These are phyloP conservation scores for Drosophila lacteicornis DNA, from an alignment of 1,140 invertebrate species.

Conservation along the genomic window DNA sequence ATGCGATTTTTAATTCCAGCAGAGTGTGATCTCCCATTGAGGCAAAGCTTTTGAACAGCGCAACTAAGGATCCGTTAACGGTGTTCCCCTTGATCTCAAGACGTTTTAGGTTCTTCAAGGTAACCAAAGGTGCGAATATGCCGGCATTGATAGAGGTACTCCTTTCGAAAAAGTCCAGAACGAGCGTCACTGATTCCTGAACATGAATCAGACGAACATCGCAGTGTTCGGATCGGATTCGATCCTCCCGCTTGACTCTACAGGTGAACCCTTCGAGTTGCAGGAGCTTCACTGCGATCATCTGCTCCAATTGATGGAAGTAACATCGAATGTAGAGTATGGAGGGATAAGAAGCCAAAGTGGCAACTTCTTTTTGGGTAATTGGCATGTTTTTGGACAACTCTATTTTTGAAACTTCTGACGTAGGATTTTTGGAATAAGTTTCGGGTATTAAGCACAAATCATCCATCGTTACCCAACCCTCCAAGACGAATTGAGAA, in stretches of 20 bases:
- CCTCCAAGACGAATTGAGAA: neutral
- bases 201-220: neutral
- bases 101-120: neutral
- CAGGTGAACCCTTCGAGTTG: neutral
- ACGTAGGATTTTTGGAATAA: too few species aligned
- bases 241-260: neutral
- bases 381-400: slow-evolving; percentile 2
- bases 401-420: neutral
- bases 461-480: neutral
- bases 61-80: neutral
- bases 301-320: slow-evolving; percentile 4
- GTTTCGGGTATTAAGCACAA: too few species aligned
- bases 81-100: neutral
- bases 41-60: neutral
- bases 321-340: slow-evolving; percentile 9
- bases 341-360: neutral
- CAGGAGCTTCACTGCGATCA: slow-evolving; percentile 10
- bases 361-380: neutral
- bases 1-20: neutral
- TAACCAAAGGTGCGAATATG: slow-evolving; percentile 8
- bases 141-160: neutral
- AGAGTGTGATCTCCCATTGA: neutral
- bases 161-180: neutral
- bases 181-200: neutral
- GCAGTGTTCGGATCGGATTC: slow-evolving; percentile 11